Conservation (phyloP, 2,888 invertebrate species). For the Cephus pygmeus region DNA sequence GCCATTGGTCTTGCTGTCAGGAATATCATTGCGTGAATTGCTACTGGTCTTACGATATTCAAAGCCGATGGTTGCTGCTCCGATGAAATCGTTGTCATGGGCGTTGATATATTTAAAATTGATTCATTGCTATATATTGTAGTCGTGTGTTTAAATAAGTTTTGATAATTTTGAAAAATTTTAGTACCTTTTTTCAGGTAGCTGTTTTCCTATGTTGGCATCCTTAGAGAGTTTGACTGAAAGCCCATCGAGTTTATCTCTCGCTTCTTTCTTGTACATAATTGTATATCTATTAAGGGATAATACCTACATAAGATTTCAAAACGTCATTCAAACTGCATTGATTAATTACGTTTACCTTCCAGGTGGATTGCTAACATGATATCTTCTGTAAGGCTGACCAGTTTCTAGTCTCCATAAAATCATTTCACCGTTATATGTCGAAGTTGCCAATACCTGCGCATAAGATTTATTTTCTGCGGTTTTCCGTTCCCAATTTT, state of each 20-base stretch:
- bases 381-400: constrained; percentile 71
- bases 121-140: not conserved
- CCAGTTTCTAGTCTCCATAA: constrained; percentile 87
- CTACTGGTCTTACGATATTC: constrained; percentile 65
- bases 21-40: constrained; percentile 77
- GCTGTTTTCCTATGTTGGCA: not conserved
- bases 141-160: not conserved
- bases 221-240: not conserved
- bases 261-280: constrained; percentile 28
- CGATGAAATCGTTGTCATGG: not conserved
- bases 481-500: not conserved
- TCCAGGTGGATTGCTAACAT: constrained; percentile 60
- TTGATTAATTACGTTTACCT: constrained; percentile 42
- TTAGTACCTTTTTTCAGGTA: not conserved
- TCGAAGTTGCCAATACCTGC: constrained; percentile 78
- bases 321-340: not conserved
- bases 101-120: not conserved
- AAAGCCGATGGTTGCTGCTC: constrained; percentile 31
- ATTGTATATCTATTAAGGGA: constrained; percentile 26
- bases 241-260: constrained; percentile 12
- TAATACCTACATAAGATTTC: not conserved
- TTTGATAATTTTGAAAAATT: not conserved
- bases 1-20: constrained; percentile 71
- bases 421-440: constrained; percentile 83
- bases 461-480: not conserved